Conservation (phyloP, 1,140 invertebrate genomes). For the Amphibalanus amphitrite region DNA sequence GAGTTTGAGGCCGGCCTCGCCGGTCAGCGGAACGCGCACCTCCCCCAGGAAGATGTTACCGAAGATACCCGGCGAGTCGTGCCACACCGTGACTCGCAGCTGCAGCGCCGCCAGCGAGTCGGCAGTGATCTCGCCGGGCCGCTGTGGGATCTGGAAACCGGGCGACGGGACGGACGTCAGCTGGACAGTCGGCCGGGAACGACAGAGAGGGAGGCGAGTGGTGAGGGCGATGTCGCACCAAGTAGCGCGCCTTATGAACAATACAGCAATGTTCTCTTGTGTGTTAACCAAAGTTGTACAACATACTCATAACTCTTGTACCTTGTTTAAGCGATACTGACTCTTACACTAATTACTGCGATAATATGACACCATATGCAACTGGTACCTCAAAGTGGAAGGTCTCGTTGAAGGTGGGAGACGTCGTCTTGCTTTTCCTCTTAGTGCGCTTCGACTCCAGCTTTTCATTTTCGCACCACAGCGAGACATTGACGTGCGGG, state of each 20-base stretch:
- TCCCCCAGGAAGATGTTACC: constrained; percentile 69
- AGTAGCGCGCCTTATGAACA: too few relatives aligned
- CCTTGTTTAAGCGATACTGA: too few relatives aligned
- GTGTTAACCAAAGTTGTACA: too few relatives aligned
- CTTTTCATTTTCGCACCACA: constrained; percentile 60
- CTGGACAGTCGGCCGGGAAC: too few relatives aligned
- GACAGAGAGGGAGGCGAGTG: too few relatives aligned
- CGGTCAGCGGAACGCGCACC: constrained; percentile 53
- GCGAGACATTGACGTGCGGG: constrained; percentile 63
- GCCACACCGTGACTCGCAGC: constrained; percentile 50
- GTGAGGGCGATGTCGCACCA: too few relatives aligned
- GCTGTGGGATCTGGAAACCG: constrained; percentile 7
- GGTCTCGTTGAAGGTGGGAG: constrained; percentile 70
- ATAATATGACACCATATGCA: too few relatives aligned
- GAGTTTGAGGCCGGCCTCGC: constrained; percentile 24
- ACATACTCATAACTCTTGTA: too few relatives aligned
- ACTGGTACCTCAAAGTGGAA: constrained; percentile 59
- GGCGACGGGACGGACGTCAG: too few relatives aligned
- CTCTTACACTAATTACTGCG: too few relatives aligned
- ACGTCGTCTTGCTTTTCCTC: constrained; percentile 71
- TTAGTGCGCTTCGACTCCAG: constrained; percentile 65
- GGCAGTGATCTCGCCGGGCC: background rate
- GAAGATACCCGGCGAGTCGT: constrained; percentile 55
- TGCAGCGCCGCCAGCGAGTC: background rate
- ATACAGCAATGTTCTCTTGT: too few relatives aligned